Evolutionary conservation across 1,140 invertebrate species (phyloP), one percentile per base, ranked within the genome.

Genomic region (Drosophila bifasciata): DNA sequence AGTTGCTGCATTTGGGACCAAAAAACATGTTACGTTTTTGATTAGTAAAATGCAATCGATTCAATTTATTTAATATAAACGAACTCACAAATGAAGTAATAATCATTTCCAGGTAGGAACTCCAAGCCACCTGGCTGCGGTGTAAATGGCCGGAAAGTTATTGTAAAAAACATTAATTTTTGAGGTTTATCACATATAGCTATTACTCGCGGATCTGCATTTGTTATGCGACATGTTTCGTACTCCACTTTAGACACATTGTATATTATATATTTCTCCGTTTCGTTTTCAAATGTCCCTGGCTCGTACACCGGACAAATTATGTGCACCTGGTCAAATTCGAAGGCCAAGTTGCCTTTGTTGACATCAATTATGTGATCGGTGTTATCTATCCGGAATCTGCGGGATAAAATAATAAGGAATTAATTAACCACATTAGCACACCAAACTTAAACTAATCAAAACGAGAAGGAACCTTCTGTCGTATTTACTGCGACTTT

Each of bases 331-430:
- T 98, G 97, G 91, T 98, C 97, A 92, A 97, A 98, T 91, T 98
- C 97, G 91, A 97, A 98, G 81, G 96, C 95, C 67, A 96, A 94
- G 92, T 98, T 98, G 70, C 97, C 96, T 92, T 97, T 97, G 93
- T 98, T 98, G 68, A 98, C 96, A 92, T 98, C 97, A 91, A 98
- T 98, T 91, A 98, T 97, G 92, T 98, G 97, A 92, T 98, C 97
- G 25, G 97, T 98, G 92, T 98, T 98, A 94, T 98, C 97, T 94
- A 98, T 98, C 91, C 97, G 95, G 93, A 98, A 98, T 95, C 97
- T 98, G 93, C 39, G 19, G 46, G 44, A 51, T 25, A 48, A 28
- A 41, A n/a, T 39, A 40, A 39, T 16, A 28, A 8, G 4, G 43
- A 36, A 17, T 13, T 36, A 36, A 13, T 36, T 4, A 3, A 36